Evolutionary conservation across 2,113 vertebrate species (phyloP).

Genomic region (Ptyas mucosa): DNA sequence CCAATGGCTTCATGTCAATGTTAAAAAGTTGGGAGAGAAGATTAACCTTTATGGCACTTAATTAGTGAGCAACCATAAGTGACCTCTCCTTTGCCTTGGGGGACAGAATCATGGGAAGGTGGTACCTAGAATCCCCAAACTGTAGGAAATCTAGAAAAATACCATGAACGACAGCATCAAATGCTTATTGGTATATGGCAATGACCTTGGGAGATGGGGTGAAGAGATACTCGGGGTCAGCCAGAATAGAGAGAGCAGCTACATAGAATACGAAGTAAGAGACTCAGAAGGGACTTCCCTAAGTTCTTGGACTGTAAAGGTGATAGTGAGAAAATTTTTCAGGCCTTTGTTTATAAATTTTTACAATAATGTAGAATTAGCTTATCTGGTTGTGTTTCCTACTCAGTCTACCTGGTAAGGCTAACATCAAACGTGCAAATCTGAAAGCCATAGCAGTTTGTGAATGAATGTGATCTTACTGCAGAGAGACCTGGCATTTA

Average conservation of each 20-base stretch:
- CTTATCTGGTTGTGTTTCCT: neutral
- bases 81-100: neutral
- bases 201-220: neutral
- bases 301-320: neutral
- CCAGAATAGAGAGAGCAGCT: neutral
- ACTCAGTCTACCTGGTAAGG: neutral
- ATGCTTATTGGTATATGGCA: neutral
- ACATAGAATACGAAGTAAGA: neutral
- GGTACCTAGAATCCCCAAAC: neutral
- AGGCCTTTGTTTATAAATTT: neutral
- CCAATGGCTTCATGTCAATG: neutral
- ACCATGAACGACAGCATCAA: neutral
- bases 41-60: neutral
- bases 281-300: neutral
- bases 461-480: neutral
- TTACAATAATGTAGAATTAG: neutral
- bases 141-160: neutral
- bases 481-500: neutral
- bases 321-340: neutral
- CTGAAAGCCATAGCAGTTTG: neutral
- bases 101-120: neutral
- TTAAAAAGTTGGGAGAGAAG: neutral
- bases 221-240: neutral
- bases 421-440: neutral
- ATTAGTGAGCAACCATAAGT: neutral